phyloP scores from a whole-genome alignment of 2,797 vertebrate genomes.

The Pitangus sulphuratus region DNA sequence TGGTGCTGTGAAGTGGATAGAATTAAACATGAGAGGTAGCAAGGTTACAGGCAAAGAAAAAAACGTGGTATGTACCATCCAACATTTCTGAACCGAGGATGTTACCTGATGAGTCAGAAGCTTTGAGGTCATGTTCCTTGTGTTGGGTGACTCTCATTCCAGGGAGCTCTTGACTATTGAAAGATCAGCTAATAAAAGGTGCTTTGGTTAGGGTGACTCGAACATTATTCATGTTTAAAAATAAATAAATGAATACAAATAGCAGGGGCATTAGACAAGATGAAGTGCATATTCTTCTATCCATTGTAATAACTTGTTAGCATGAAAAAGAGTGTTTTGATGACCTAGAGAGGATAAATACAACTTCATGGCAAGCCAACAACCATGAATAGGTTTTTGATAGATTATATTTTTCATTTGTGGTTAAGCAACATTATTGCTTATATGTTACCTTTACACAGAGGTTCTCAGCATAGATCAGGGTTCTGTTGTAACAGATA shows the following conservation, averaged over 20 bases:
- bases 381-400: not conserved
- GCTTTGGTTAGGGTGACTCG: not conserved
- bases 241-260: not conserved
- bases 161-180: not conserved
- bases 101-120: not conserved
- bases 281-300: not conserved
- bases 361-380: not conserved
- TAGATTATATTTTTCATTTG: not conserved
- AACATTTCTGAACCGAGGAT: not conserved
- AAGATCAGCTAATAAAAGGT: not conserved
- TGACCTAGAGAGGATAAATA: not conserved
- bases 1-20: not conserved
- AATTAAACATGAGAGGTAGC: not conserved
- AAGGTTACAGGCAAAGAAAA: not conserved
- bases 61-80: fast-evolving
- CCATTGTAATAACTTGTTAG: not conserved
- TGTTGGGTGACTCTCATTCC: not conserved
- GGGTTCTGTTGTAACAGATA: not conserved
- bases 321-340: not conserved
- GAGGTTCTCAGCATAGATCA: not conserved
- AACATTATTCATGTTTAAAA: not conserved
- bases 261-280: not conserved
- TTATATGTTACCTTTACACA: not conserved
- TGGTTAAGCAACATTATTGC: not conserved
- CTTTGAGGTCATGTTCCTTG: not conserved